Percentiles rank a stretch among this genome's conserved stretches.
Evolutionary conservation across 2,113 vertebrate species (phyloP).

Genomic region (Sus scrofa): T2T-Sscrofa CM000812.6:55237001-55237500

Average conservation of each 20-base stretch:
- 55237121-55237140: neutral
- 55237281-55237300: slow-evolving; percentile 5
- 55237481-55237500: slow-evolving; percentile 55
- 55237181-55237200: neutral
- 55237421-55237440: neutral
- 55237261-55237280: neutral
- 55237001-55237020: neutral
- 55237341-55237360: slow-evolving; percentile 42
- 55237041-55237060: slow-evolving; percentile 14
- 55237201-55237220: slow-evolving; percentile 36
- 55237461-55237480: slow-evolving; percentile 28
- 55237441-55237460: slow-evolving; percentile 57
- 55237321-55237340: neutral
- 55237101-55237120: neutral
- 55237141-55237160: neutral
- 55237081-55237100: neutral
- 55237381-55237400: slow-evolving; percentile 17
- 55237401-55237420: neutral
- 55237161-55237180: slow-evolving; percentile 45
- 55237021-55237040: neutral
- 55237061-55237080: neutral
- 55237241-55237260: slow-evolving; percentile 23
- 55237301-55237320: neutral
- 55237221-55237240: slow-evolving; percentile 63
- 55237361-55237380: slow-evolving; percentile 40